phyloP scores from a whole-genome alignment of 2,888 invertebrate species.

The Erebia aethiops region DNA sequence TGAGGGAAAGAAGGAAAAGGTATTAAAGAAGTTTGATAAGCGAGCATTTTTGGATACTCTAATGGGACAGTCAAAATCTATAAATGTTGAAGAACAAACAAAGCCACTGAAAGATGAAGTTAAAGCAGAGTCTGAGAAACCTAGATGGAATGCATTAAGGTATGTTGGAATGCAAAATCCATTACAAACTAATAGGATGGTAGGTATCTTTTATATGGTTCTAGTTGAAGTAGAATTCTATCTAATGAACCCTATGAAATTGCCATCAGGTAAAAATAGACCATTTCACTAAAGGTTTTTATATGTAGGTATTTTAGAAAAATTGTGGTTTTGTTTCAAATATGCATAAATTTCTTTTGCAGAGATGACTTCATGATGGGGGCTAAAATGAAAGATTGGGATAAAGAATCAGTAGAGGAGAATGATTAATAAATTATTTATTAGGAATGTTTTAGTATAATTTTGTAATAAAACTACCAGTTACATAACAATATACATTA shows the following conservation, averaged over 20 bases:
- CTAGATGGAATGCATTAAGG: constrained; percentile 86
- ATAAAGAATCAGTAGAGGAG: constrained; percentile 85
- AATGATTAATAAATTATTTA: constrained; percentile 51
- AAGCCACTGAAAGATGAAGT: constrained; percentile 68
- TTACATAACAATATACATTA: not conserved
- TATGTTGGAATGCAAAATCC: constrained; percentile 41
- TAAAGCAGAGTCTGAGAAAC: constrained; percentile 63
- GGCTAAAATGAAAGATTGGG: constrained; percentile 95
- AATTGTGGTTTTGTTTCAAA: too few relatives aligned
- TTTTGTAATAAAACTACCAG: constrained; percentile 11
- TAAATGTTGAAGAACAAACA: constrained; percentile 74
- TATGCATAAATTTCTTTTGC: constrained; percentile 51
- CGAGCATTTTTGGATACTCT: constrained; percentile 89
- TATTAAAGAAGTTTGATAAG: constrained; percentile 89
- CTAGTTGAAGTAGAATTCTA: too few relatives aligned
- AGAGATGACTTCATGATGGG: constrained; percentile 95
- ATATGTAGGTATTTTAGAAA: not conserved
- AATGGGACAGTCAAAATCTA: constrained; percentile 87
- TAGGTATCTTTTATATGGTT: too few relatives aligned
- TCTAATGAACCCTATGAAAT: too few relatives aligned
- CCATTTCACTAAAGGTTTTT: too few relatives aligned
- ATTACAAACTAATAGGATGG: too few relatives aligned
- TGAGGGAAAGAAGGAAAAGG: constrained; percentile 90
- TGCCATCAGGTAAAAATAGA: too few relatives aligned
- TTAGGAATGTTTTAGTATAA: constrained; percentile 22